Conservation (phyloP, 2,888 invertebrate genomes). For the Abrostola triplasia region DNA sequence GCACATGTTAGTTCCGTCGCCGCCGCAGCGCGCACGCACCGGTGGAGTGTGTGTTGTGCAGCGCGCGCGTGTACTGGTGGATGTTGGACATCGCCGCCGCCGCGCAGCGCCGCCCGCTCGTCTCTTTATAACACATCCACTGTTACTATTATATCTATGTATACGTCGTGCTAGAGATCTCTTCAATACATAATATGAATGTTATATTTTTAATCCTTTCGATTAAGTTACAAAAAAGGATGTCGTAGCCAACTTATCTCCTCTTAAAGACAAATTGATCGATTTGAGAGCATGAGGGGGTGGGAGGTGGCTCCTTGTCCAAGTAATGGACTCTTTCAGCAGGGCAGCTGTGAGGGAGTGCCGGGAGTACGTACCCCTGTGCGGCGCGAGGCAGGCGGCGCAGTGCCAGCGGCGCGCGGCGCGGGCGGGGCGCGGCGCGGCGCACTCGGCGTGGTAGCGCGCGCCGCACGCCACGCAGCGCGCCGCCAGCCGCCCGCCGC, state of each 20-base stretch:
- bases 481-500: conserved; percentile 90
- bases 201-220: too few species aligned
- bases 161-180: neutral
- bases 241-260: too few species aligned
- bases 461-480: conserved; percentile 89
- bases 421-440: conserved; percentile 86
- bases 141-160: neutral
- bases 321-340: neutral
- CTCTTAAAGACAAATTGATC: too few species aligned
- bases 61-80: conserved; percentile 90
- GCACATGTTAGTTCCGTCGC: conserved; percentile 15
- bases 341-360: neutral
- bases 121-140: conserved; percentile 71
- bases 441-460: conserved; percentile 93
- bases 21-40: conserved; percentile 63
- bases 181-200: too few species aligned
- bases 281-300: too few species aligned
- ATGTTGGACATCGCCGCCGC: conserved; percentile 90
- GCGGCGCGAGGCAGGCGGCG: conserved; percentile 77
- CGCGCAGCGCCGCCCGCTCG: conserved; percentile 89
- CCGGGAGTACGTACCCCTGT: conserved; percentile 51
- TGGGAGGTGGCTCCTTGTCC: too few species aligned
- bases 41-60: conserved; percentile 68
- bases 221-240: too few species aligned
- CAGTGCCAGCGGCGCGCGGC: conserved; percentile 86